Evolutionary conservation across 2,797 vertebrate genomes (phyloP).

Genomic region (Kryptopterus vitreolus): DNA sequence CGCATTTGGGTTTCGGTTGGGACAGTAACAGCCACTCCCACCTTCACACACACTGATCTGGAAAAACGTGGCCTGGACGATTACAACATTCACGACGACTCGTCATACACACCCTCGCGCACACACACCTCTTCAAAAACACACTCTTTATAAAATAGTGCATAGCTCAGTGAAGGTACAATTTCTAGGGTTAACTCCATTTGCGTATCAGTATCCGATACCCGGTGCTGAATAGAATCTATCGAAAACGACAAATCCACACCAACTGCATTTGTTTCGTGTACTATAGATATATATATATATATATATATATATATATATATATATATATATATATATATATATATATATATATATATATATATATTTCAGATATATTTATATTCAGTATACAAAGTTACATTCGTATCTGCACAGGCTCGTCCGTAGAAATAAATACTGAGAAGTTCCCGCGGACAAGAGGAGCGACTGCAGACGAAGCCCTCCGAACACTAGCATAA

Average conservation of each 20-base stretch:
- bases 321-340: too few species aligned
- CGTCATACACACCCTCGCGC: constrained; percentile 14
- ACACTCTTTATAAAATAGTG: constrained; percentile 61
- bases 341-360: too few species aligned
- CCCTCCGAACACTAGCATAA: constrained; percentile 70
- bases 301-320: too few species aligned
- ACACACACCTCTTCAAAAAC: constrained; percentile 11
- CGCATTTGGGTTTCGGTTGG: constrained; percentile 27
- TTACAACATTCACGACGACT: constrained; percentile 14
- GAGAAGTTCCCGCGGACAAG: constrained; percentile 75
- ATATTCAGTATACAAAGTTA: constrained; percentile 96
- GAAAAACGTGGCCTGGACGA: constrained; percentile 13
- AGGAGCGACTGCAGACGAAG: constrained; percentile 52
- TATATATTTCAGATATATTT: constrained; percentile 75
- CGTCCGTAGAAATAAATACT: constrained; percentile 98
- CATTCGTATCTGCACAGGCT: constrained; percentile 95
- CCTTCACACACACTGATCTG: constrained; percentile 7
- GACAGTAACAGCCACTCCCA: constrained; percentile 32
- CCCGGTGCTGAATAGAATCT: constrained; percentile 15
- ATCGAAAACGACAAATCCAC: constrained; percentile 63
- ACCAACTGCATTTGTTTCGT: constrained; percentile 72
- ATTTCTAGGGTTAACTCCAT: constrained; percentile 34
- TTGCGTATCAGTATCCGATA: constrained; percentile 7
- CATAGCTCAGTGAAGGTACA: constrained; percentile 67
- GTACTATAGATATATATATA: constrained; percentile 86